Percentiles rank a stretch among this genome's conserved stretches.
Conservation (phyloP, 2,797 vertebrate species). For the Acipenser transmontanus region DNA sequence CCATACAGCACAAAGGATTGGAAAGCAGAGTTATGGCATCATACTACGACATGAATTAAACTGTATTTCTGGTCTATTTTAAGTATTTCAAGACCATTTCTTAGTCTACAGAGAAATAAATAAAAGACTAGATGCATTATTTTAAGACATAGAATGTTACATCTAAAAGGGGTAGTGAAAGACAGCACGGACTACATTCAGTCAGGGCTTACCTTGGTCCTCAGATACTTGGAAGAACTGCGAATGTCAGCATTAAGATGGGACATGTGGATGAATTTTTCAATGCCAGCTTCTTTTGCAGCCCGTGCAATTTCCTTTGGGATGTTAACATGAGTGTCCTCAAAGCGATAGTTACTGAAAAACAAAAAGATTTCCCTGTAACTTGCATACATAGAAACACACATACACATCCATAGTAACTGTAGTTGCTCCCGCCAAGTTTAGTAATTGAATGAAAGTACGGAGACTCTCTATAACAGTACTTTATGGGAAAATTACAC, state of each 20-base stretch:
- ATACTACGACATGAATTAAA: not conserved
- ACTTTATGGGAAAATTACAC: too few species aligned
- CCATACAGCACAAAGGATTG: not conserved
- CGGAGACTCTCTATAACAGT: too few species aligned
- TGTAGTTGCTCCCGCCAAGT: not conserved
- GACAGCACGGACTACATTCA: not conserved
- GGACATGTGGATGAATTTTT: conserved; percentile 83
- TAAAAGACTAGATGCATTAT: too few species aligned
- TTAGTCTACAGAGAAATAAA: too few species aligned
- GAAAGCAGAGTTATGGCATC: not conserved
- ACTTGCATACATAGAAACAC: not conserved
- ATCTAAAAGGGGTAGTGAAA: not conserved
- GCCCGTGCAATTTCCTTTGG: conserved; percentile 73
- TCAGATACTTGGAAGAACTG: conserved; percentile 85
- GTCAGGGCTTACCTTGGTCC: conserved; percentile 72
- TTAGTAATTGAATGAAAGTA: too few species aligned
- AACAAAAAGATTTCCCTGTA: conserved; percentile 15
- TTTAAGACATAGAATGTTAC: too few species aligned
- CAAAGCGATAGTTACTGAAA: conserved; percentile 77
- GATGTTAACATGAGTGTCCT: conserved; percentile 79
- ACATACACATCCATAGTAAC: not conserved
- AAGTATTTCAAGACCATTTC: too few species aligned
- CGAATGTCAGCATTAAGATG: conserved; percentile 86
- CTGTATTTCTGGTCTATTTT: too few species aligned
- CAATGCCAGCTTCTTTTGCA: conserved; percentile 73